These are phyloP conservation scores for Drosophila subquinaria DNA, from an alignment of 2,888 invertebrate genomes.

Conservation along the genomic window DNA sequence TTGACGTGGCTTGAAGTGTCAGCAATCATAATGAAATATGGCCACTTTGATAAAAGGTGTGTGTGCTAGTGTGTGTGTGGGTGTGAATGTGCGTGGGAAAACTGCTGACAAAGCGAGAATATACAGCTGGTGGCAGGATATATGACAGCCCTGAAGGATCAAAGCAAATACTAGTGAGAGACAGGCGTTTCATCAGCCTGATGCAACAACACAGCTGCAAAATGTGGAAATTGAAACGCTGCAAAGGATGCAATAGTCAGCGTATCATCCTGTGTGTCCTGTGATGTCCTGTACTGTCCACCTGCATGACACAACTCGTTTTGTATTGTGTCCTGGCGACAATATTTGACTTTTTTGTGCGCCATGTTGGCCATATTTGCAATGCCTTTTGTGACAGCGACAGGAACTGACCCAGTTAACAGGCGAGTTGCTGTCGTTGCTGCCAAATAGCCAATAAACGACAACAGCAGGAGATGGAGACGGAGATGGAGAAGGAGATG, in stretches of 20 bases:
- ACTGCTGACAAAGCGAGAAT: conserved; percentile 1
- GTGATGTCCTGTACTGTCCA: not conserved
- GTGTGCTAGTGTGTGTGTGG: not conserved
- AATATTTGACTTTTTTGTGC: conserved; percentile 17
- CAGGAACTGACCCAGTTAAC: conserved; percentile 64
- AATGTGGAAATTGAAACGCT: conserved; percentile 64
- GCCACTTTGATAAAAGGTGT: conserved; percentile 29
- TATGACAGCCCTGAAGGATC: conserved; percentile 50
- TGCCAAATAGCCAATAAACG: conserved; percentile 45
- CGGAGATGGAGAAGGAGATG: not conserved
- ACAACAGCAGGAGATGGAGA: not conserved
- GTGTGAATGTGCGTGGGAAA: not conserved
- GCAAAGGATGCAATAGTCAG: conserved; percentile 64
- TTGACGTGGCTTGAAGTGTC: conserved; percentile 70
- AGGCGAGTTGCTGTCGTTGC: conserved; percentile 19
- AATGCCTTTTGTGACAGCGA: conserved; percentile 45
- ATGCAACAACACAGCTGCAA: conserved; percentile 23
- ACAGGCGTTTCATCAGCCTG: conserved; percentile 60
- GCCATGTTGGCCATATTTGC: conserved; percentile 30
- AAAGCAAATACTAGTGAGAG: conserved; percentile 47
- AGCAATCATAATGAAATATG: conserved; percentile 76
- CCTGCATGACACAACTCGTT: conserved; percentile 1
- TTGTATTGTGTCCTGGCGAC: conserved; percentile 14
- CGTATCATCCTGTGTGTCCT: conserved; percentile 22
- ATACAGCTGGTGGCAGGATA: conserved; percentile 45